phyloP scores from a whole-genome alignment of 1,140 invertebrate genomes.

The Semibalanus balanoides region DNA sequence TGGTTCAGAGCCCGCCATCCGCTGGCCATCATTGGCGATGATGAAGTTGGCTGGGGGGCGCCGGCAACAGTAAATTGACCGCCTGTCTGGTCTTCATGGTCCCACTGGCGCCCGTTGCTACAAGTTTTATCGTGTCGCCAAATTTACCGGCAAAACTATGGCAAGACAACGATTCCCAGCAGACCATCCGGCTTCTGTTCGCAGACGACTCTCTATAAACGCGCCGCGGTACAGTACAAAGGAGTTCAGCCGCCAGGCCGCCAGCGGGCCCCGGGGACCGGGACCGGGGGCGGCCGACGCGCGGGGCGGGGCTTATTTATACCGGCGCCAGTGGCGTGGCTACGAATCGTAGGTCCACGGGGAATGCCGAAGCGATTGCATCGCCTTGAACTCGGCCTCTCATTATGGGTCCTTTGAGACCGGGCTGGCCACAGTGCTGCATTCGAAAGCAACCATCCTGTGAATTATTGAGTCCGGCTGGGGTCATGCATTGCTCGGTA shows the following conservation, averaged over 20 bases:
- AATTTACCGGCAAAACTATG: neutral
- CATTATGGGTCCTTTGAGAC: neutral
- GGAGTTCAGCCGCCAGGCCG: no score
- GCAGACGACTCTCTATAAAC: neutral
- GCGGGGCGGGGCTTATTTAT: neutral
- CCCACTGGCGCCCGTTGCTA: neutral
- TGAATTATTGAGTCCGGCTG: neutral
- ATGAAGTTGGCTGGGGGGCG: neutral
- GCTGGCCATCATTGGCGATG: neutral
- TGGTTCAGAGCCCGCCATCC: no score
- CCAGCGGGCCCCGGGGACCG: no score
- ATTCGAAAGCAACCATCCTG: neutral
- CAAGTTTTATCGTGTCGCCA: neutral
- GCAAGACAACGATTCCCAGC: neutral
- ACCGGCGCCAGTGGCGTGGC: neutral
- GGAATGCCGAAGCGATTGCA: neutral
- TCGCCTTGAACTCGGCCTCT: neutral
- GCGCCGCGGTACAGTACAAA: no score
- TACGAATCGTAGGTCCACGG: neutral
- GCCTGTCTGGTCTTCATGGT: neutral
- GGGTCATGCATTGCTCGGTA: neutral
- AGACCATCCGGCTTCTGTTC: neutral
- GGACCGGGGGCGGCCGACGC: no score
- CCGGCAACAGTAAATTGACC: neutral
- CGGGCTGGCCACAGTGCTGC: no score